A percentile compares a stretch with the other conserved stretches of the same genome.
These are phyloP conservation scores for Cheilosia urbana DNA, from an alignment of 2,888 invertebrate species.

Conservation along the genomic window DNA sequence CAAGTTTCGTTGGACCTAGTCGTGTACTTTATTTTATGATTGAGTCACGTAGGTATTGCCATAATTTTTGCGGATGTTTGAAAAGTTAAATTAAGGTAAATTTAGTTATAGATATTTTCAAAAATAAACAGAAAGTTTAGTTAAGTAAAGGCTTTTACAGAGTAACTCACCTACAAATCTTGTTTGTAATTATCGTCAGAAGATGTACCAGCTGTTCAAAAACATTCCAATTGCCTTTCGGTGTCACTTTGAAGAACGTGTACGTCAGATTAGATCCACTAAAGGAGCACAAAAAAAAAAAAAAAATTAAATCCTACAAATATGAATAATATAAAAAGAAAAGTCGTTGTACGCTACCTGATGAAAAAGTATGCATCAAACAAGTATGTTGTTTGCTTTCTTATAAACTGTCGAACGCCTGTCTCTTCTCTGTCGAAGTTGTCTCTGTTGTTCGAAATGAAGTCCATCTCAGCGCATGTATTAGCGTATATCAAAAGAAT, in stretches of 20 bases:
- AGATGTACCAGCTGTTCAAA: conserved; percentile 85
- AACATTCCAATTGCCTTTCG: conserved; percentile 81
- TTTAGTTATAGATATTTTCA: too few relatives aligned
- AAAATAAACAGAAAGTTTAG: too few relatives aligned
- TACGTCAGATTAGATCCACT: conserved; percentile 87
- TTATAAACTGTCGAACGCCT: conserved; percentile 77
- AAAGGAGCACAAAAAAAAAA: conserved; percentile 74
- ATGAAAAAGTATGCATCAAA: conserved; percentile 85
- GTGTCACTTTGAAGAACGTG: conserved; percentile 86
- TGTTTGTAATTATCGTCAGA: conserved; percentile 85
- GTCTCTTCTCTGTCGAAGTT: not conserved
- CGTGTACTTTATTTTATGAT: too few relatives aligned
- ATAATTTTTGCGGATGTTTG: too few relatives aligned
- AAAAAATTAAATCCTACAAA: too few relatives aligned
- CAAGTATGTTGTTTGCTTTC: conserved; percentile 76
- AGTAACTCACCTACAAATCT: conserved; percentile 85
- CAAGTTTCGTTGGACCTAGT: too few relatives aligned
- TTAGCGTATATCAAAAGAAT: conserved; percentile 88
- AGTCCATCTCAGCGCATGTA: conserved; percentile 87
- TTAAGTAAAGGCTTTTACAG: too few relatives aligned
- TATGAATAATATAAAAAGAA: too few relatives aligned
- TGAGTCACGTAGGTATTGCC: too few relatives aligned
- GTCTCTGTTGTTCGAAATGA: conserved; percentile 83
- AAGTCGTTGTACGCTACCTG: conserved; percentile 83
- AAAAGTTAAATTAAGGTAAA: too few relatives aligned